These are phyloP conservation scores for Chesias legatella DNA, from an alignment of 2,888 invertebrate genomes.

Conservation along the genomic window DNA sequence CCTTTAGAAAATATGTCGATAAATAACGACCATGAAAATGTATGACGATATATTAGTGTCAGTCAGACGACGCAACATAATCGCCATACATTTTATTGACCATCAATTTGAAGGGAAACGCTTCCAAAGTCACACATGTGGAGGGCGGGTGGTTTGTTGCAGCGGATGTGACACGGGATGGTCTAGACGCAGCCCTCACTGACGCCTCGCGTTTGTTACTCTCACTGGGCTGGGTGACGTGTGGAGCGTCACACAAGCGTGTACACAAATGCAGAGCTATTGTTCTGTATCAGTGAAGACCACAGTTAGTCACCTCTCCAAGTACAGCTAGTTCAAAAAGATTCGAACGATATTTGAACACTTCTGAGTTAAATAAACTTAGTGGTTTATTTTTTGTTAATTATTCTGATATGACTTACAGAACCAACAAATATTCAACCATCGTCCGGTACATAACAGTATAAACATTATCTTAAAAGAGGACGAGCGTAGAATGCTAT, in stretches of 20 bases:
- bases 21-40: conserved; percentile 11
- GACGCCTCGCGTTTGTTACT: conserved; percentile 11
- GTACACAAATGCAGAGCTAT: not conserved
- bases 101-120: too few species aligned
- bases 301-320: conserved; percentile 36
- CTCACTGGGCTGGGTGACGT: conserved; percentile 1
- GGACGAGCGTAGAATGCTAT: conserved; percentile 42
- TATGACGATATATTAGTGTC: too few species aligned
- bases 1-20: conserved; percentile 36
- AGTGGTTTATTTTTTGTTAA: too few species aligned
- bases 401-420: too few species aligned
- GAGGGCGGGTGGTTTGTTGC: conserved; percentile 11
- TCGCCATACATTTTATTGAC: too few species aligned
- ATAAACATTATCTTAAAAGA: conserved; percentile 38
- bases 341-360: conserved; percentile 33
- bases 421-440: conserved; percentile 23
- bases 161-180: conserved; percentile 8
- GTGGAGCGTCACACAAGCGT: conserved; percentile 13
- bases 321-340: conserved; percentile 24
- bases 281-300: conserved; percentile 22
- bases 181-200: conserved; percentile 12
- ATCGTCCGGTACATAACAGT: conserved; percentile 47
- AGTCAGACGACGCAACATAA: too few species aligned
- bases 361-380: too few species aligned
- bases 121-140: too few species aligned